Evolutionary conservation across 1,140 invertebrate genomes (phyloP), one percentile per base, ranked within the genome.

Genomic region (Neelides sp.): DNA sequence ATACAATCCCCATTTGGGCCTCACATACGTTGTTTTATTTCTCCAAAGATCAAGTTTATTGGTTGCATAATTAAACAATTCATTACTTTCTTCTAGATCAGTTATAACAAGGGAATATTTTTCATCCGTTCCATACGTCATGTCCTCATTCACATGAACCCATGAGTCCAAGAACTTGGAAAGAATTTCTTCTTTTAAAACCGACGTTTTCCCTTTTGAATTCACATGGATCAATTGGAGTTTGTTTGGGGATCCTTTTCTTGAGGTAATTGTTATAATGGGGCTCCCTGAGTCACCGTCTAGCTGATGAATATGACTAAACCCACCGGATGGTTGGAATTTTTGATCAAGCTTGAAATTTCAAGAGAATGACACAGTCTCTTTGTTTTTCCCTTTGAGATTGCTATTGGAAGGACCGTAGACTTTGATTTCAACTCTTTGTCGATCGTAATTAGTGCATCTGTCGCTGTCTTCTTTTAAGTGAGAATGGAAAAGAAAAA

Each of bases 1-100:
- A 41, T 58, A 58, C 40, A 58, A 55, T 26, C 52, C 56, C 52
- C 49, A 55, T 23, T 58, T 58, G 7, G 56, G 56, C 23, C 56
- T 1, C 4, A 54, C 5, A 32, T 42, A 55, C 2, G 27, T 34
- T 4, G 19, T 40, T 12, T 48, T 52, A 0, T 8, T 15, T 43
- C 56, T 26, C 51, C 56, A 54, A 48, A 58, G 5, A 17, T 57
- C 48, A 20, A 57, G 30, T 22, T 50, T 50, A 17, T 30, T 30
- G 7, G 40, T 47, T 3, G 23, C 51, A 3, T 28, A 24, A 1
- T 12, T 34, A 27, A 49, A 43, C 24, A 50, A 23, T 12, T 23
- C n/a, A 8, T 39, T 12, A 13, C 23, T 28, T 10, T 34, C 42
- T 4, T 46, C 27, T 20, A 13, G 27, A 4, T 23, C 5, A 24